Percentiles rank a stretch among this genome's conserved stretches.
These are phyloP conservation scores for Nyctereutes procyonoides DNA, from an alignment of 2,113 vertebrate genomes.

Conservation along the genomic window DNA sequence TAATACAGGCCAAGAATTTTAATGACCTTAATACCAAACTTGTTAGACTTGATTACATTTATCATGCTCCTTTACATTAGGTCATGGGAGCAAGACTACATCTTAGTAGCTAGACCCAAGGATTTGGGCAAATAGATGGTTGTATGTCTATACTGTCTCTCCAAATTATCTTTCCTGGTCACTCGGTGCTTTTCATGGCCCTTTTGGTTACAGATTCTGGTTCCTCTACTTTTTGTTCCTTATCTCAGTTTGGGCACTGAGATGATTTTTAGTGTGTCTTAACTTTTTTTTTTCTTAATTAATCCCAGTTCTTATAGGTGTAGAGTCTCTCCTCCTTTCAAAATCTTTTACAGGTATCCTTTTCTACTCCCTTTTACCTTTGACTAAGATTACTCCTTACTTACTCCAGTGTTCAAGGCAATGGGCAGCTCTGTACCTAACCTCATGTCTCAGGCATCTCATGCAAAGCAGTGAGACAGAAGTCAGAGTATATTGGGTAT, in stretches of 20 bases:
- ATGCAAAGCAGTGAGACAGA: background rate
- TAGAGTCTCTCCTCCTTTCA: background rate
- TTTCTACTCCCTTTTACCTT: background rate
- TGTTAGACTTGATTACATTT: background rate
- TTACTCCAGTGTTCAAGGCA: background rate
- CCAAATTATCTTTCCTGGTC: background rate
- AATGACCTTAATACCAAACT: background rate
- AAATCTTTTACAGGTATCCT: background rate
- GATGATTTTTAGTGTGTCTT: background rate
- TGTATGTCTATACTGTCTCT: background rate
- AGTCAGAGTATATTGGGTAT: background rate
- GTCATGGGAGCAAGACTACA: background rate
- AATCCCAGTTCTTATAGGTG: background rate
- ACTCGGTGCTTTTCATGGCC: fast-evolving
- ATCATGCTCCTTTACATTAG: background rate
- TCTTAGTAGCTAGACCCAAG: background rate
- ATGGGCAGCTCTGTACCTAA: background rate
- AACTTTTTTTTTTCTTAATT: background rate
- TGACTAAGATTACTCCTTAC: background rate
- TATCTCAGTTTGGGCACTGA: background rate
- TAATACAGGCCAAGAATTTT: background rate
- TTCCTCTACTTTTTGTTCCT: background rate
- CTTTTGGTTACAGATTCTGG: background rate
- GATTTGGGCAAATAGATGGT: background rate
- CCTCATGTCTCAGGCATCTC: background rate